phyloP scores from a whole-genome alignment of 1,140 invertebrate genomes.

The Dryas iulia region DNA sequence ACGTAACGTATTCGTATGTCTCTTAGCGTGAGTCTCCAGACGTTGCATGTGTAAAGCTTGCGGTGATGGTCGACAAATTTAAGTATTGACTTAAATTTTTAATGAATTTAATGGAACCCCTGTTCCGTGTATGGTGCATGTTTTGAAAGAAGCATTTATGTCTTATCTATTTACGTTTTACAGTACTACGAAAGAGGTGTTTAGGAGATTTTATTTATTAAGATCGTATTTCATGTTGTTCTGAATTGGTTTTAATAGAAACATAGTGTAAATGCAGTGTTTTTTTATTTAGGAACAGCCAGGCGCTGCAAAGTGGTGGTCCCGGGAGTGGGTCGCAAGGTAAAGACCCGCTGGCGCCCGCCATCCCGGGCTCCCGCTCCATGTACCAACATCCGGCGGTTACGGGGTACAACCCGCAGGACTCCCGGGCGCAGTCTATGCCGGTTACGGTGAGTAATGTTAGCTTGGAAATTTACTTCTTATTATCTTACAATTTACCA shows the following conservation, averaged over 20 bases:
- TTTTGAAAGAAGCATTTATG: neutral
- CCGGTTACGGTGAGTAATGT: slow-evolving; percentile 62
- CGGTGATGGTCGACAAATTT: slow-evolving; percentile 12
- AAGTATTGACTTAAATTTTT: neutral
- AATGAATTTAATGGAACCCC: neutral
- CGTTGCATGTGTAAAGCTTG: slow-evolving; percentile 1
- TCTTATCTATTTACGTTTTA: neutral
- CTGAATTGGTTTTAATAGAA: no score
- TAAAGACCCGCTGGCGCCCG: slow-evolving; percentile 69
- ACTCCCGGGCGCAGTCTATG: slow-evolving; percentile 56
- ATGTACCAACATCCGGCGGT: slow-evolving; percentile 74
- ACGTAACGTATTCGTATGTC: no score
- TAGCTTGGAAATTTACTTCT: no score
- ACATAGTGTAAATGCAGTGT: no score
- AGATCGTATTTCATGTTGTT: no score
- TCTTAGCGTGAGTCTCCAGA: neutral
- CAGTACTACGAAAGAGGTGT: neutral
- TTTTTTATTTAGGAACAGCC: slow-evolving; percentile 61
- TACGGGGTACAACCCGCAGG: slow-evolving; percentile 70
- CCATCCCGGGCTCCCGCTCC: slow-evolving; percentile 53
- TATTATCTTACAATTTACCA: no score
- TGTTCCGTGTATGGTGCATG: neutral
- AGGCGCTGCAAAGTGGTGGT: slow-evolving; percentile 56
- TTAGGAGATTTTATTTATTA: no score
- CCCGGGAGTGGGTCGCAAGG: slow-evolving; percentile 65